Percentiles rank a stretch among this genome's conserved stretches.
Conservation (phyloP, 2,888 invertebrate species). For the Eupithecia tripunctaria region DNA sequence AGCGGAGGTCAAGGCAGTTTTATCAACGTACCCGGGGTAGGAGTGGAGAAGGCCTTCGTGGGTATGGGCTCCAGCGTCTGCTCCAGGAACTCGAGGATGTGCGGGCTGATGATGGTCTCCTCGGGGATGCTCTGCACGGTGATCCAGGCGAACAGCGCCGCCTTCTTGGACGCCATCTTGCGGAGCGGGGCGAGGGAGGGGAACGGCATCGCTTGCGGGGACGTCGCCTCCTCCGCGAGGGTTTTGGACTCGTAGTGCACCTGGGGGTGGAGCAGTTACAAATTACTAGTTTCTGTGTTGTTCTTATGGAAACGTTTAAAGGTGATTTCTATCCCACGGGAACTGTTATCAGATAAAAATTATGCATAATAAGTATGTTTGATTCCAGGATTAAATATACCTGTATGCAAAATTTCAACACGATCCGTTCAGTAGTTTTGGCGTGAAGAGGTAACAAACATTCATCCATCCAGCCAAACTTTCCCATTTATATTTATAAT, state of each 20-base stretch:
- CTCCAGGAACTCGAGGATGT: conserved; percentile 97
- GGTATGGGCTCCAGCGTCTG: conserved; percentile 98
- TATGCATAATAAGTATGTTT: no score
- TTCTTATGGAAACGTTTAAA: no score
- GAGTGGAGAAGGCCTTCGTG: conserved; percentile 81
- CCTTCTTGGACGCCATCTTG: conserved; percentile 91
- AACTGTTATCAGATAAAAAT: no score
- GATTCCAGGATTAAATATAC: no score
- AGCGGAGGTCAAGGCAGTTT: background rate
- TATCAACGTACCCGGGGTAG: conserved; percentile 63
- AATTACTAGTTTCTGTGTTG: no score
- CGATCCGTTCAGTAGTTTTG: no score
- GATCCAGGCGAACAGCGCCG: conserved; percentile 96
- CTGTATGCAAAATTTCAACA: no score
- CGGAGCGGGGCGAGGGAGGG: conserved; percentile 55
- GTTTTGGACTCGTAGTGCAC: conserved; percentile 93
- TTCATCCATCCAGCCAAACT: no score
- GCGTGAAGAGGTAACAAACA: no score
- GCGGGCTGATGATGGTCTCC: conserved; percentile 98
- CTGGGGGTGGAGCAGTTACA: conserved; percentile 62
- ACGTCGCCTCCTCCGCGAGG: conserved; percentile 84
- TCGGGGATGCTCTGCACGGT: conserved; percentile 98
- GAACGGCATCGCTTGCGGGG: conserved; percentile 59
- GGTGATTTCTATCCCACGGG: no score
- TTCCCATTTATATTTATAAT: no score